phyloP scores from a whole-genome alignment of 1,140 invertebrate species.

The Homarus americanus region DNA sequence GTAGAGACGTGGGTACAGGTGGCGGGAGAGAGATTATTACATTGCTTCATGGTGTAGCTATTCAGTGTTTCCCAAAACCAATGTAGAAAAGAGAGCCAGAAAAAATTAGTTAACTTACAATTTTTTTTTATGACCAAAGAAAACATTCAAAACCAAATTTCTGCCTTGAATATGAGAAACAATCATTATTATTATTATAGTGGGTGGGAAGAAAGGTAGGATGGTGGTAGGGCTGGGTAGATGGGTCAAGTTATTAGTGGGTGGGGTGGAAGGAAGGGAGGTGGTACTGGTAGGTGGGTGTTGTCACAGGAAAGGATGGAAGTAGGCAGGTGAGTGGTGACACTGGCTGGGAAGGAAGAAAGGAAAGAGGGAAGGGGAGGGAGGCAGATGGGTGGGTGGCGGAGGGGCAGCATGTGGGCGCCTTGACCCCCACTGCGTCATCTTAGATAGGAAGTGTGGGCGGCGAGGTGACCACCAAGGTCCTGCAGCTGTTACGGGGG shows the following conservation, averaged over 20 bases:
- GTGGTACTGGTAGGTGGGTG: background rate
- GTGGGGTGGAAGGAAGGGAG: background rate
- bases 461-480: slow-evolving; percentile 1
- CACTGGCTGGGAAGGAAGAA: background rate
- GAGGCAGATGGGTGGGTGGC: too few species aligned
- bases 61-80: too few species aligned
- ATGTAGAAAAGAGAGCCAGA: too few species aligned
- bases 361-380: background rate
- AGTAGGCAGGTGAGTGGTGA: background rate
- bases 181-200: too few species aligned
- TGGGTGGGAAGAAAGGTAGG: background rate
- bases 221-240: background rate
- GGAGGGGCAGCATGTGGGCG: background rate
- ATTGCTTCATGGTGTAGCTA: too few species aligned
- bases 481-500: background rate
- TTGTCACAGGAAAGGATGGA: background rate
- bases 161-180: too few species aligned
- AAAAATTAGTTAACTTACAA: too few species aligned
- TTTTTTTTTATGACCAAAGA: too few species aligned
- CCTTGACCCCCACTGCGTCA: background rate
- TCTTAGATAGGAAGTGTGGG: background rate
- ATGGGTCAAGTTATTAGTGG: too few species aligned
- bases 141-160: too few species aligned
- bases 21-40: too few species aligned
- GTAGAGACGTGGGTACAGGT: too few species aligned